phyloP scores from a whole-genome alignment of 35 echinoderm and acorn worm species.

The Lytechinus pictus region DNA sequence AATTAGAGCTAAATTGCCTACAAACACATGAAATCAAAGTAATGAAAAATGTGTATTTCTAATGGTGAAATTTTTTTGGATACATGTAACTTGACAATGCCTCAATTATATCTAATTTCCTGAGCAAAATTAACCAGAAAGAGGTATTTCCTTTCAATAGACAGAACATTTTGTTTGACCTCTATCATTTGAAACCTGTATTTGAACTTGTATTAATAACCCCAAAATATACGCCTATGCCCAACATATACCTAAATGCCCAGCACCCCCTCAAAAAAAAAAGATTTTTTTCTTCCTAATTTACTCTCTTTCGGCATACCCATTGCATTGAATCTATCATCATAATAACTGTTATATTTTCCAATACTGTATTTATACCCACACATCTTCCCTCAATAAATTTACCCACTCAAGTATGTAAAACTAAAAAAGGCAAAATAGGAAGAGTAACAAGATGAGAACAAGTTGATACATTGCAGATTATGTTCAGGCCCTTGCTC shows the following conservation, averaged over 20 bases:
- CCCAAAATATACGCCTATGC: no score
- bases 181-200: not conserved
- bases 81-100: not conserved
- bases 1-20: not conserved
- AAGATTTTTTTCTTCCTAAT: no score
- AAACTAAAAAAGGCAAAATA: not conserved
- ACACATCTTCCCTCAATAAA: not conserved
- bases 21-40: not conserved
- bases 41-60: not conserved
- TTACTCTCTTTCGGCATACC: no score
- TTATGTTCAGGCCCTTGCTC: not conserved
- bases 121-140: not conserved
- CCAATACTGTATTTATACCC: not conserved
- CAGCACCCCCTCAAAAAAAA: no score
- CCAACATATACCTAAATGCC: no score
- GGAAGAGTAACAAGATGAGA: not conserved
- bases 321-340: no score
- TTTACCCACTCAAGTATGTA: not conserved
- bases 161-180: not conserved
- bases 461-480: not conserved
- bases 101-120: not conserved
- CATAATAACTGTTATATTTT: no score
- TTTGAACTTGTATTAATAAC: not conserved
- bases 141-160: constrained; percentile 5
- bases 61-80: not conserved